phyloP scores from a whole-genome alignment of 2,113 vertebrate species.

The Lepus timidus region DNA sequence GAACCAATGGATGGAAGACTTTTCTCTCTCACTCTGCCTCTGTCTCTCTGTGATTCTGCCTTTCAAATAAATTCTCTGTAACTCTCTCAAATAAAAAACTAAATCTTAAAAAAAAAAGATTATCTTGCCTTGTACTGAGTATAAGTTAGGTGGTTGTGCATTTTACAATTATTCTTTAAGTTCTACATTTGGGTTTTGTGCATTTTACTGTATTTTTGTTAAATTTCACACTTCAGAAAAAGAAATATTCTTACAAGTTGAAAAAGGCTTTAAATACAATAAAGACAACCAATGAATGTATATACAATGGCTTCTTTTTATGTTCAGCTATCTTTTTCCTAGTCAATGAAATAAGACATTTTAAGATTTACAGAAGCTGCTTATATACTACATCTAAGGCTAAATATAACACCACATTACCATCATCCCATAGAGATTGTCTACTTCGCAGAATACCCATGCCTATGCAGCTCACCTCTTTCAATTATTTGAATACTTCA shows the following conservation, averaged over 20 bases:
- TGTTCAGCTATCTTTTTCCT: slow-evolving; percentile 16
- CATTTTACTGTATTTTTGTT: slow-evolving; percentile 18
- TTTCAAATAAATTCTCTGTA: too few relatives aligned
- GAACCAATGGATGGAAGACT: too few relatives aligned
- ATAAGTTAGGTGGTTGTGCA: not conserved
- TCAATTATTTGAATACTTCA: slow-evolving; percentile 47
- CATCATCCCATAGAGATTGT: slow-evolving; percentile 24
- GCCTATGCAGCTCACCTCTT: slow-evolving; percentile 17
- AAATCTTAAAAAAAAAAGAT: not conserved
- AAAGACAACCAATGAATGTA: slow-evolving; percentile 17
- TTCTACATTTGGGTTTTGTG: slow-evolving; percentile 47
- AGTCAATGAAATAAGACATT: slow-evolving; percentile 46
- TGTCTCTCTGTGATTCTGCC: too few relatives aligned
- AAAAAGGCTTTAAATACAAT: slow-evolving; percentile 43
- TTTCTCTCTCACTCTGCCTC: too few relatives aligned
- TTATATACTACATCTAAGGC: slow-evolving; percentile 47
- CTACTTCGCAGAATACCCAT: slow-evolving; percentile 51
- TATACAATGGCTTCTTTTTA: not conserved
- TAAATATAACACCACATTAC: slow-evolving; percentile 51
- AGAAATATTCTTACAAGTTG: slow-evolving; percentile 14
- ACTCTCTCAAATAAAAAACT: too few relatives aligned
- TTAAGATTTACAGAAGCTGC: slow-evolving; percentile 29
- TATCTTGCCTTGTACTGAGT: not conserved
- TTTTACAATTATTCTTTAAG: slow-evolving; percentile 53
- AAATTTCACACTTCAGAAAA: slow-evolving; percentile 61